Conservation (phyloP, 2,797 vertebrate species). For the Glossophaga mutica region DNA sequence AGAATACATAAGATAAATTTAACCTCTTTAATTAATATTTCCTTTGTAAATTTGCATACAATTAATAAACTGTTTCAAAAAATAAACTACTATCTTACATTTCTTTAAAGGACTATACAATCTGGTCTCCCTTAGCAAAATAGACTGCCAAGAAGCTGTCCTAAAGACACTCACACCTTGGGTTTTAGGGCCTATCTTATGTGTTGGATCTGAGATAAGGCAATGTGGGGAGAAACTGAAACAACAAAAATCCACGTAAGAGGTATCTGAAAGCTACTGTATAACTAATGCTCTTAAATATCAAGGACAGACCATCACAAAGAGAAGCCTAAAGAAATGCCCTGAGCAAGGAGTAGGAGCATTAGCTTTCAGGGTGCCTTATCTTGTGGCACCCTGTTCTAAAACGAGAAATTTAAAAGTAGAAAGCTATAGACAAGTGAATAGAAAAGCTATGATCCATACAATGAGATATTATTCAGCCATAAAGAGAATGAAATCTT, state of each 20-base stretch:
- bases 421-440: background rate
- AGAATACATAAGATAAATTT: background rate
- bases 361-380: background rate
- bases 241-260: background rate
- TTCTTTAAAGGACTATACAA: background rate
- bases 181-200: background rate
- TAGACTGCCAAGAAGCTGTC: background rate
- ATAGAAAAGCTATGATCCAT: background rate
- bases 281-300: background rate
- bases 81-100: background rate
- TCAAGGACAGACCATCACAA: background rate
- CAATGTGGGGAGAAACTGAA: background rate
- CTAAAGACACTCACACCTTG: fast-evolving
- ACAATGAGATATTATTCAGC: background rate
- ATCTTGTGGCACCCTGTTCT: background rate
- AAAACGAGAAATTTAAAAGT: background rate
- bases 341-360: background rate
- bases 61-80: background rate
- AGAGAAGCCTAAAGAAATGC: background rate
- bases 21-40: background rate
- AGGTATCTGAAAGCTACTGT: background rate
- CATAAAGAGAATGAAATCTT: background rate
- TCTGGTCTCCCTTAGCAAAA: background rate
- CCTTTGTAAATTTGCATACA: background rate
- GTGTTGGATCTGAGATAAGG: background rate